Base-by-base conservation (phyloP, 2,113 vertebrate species). In the Nothobranchius kuhntae region DNA sequence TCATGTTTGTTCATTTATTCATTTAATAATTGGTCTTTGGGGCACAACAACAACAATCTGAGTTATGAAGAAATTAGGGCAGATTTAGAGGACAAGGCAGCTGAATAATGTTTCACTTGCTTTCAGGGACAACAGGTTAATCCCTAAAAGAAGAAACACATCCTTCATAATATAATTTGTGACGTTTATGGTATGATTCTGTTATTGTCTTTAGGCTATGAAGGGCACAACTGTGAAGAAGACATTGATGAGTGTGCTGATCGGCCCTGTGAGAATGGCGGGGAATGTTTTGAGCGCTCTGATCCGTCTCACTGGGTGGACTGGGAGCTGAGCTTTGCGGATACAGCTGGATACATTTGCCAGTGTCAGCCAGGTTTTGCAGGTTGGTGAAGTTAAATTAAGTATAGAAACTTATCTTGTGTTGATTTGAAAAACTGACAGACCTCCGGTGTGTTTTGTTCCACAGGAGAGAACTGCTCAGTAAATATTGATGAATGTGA, bases 331-430 rank as follows among this genome's bases (percentile, higher is more conserved):
- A 93, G 90, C 86, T 95, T 94, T 40, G 86, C 77, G 36, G 85
- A 87, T 0, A 95, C 95, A 0, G 93, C 91, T 0, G 97, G 97
- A 0, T 98, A 97, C 53, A 70, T 95, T 53, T 99, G 97, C 60
- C 90, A 79, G 63, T 99, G 97, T 84, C 93, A 86, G 62, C 86
- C 91, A 0, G 96, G 97, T 53, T 98, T 96, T 51, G 82, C 88
- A 66, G 89, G 89, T 87, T 38, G 51, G 71, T 56, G 0, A 55
- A 26, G 15, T 13, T 1, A 11, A 36, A 56, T 6, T 13, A 45
- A n/a, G 6, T 13, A 13, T 7, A 2, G 2, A 51, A 51, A 47
- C 3, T 7, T 30, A 50, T 52, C 9, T 45, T 15, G 14, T 13
- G 14, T 3, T 14, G 44, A 15, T 9, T 59, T 14, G 0, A 3